Conservation (phyloP, 2,888 invertebrate species). For the Erebia aethiops region DNA sequence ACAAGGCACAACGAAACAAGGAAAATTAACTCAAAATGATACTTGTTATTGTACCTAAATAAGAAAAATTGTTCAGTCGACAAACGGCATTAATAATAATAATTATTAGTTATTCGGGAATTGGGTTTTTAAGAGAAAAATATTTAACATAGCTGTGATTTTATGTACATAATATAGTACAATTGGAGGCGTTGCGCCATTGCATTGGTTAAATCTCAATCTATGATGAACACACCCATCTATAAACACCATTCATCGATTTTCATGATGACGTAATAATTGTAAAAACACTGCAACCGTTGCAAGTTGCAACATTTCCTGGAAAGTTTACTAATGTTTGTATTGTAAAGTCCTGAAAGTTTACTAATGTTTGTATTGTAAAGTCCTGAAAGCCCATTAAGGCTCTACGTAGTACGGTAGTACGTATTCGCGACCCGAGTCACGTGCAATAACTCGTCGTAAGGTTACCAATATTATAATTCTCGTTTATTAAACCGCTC, state of each 20-base stretch:
- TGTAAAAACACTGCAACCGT: neutral
- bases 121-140: too few relatives aligned
- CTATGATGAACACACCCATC: too few relatives aligned
- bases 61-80: neutral
- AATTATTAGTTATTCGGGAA: too few relatives aligned
- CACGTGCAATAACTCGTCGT: neutral
- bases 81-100: slow-evolving; percentile 4
- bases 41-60: neutral
- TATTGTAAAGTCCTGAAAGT: neutral
- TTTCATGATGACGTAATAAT: slow-evolving; percentile 7
- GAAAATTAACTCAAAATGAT: slow-evolving; percentile 4
- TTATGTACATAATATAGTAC: too few relatives aligned
- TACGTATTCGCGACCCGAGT: neutral
- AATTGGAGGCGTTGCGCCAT: too few relatives aligned
- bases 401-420: neutral
- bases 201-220: too few relatives aligned
- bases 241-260: neutral
- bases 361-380: neutral
- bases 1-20: slow-evolving; percentile 6
- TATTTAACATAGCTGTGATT: too few relatives aligned
- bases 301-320: neutral
- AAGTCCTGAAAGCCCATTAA: neutral
- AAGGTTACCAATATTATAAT: too few relatives aligned
- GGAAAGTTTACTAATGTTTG: neutral
- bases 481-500: too few relatives aligned